These are phyloP conservation scores for Chesias legatella DNA, from an alignment of 2,888 invertebrate genomes.

Conservation along the genomic window DNA sequence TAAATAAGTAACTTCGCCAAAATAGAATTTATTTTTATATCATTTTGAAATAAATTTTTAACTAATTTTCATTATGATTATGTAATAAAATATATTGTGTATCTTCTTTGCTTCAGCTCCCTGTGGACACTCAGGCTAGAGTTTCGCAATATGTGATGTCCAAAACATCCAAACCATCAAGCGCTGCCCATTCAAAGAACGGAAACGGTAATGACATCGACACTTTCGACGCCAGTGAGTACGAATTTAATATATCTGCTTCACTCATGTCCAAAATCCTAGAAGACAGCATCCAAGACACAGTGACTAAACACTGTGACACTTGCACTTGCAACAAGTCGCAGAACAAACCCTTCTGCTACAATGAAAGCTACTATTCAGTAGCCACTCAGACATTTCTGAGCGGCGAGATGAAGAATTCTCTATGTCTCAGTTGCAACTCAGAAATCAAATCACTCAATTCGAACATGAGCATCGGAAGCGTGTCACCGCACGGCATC, in stretches of 20 bases:
- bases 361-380: slow-evolving; percentile 78
- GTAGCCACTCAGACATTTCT: slow-evolving; percentile 82
- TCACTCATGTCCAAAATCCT: slow-evolving; percentile 95
- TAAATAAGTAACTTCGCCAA: no score
- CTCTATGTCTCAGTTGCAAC: slow-evolving; percentile 82
- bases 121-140: slow-evolving; percentile 94
- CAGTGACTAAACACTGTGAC: slow-evolving; percentile 89
- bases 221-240: slow-evolving; percentile 80
- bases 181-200: slow-evolving; percentile 64
- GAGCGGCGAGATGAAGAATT: slow-evolving; percentile 71
- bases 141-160: slow-evolving; percentile 88
- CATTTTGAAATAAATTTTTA: no score
- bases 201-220: slow-evolving; percentile 57
- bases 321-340: slow-evolving; percentile 87
- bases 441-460: slow-evolving; percentile 72
- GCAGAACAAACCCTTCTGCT: slow-evolving; percentile 74
- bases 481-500: slow-evolving; percentile 59
- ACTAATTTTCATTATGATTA: no score
- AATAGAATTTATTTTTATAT: no score
- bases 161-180: slow-evolving; percentile 72
- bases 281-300: slow-evolving; percentile 91
- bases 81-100: background rate
- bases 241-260: slow-evolving; percentile 88
- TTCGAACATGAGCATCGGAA: slow-evolving; percentile 65
- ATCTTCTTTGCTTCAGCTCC: slow-evolving; percentile 85